Conservation (phyloP, 2,113 vertebrate species). For the Odocoileus hemionus region DNA sequence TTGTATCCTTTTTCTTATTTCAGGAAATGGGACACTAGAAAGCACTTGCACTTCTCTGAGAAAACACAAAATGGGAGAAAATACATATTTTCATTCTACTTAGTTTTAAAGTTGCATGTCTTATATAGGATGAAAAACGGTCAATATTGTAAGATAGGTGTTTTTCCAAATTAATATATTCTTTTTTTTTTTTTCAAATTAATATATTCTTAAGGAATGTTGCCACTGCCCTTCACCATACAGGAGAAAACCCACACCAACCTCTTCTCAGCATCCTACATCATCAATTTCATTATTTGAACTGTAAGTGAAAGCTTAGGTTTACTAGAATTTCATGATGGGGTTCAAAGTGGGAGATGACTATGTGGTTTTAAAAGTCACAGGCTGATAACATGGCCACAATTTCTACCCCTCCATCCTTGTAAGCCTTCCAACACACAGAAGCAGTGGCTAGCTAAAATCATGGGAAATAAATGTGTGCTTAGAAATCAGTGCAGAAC, state of each 20-base stretch:
- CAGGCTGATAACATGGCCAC: not conserved
- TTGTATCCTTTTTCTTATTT: not conserved
- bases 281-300: not conserved
- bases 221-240: not conserved
- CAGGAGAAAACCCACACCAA: not conserved
- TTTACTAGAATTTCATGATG: not conserved
- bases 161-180: not conserved
- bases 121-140: not conserved
- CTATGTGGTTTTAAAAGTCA: not conserved
- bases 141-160: not conserved
- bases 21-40: not conserved
- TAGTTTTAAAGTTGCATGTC: conserved; percentile 7
- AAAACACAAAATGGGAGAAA: not conserved
- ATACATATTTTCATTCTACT: not conserved
- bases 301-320: not conserved
- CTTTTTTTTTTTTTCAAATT: not conserved
- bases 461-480: not conserved
- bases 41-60: not conserved
- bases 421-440: not conserved
- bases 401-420: not conserved
- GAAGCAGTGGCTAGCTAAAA: not conserved
- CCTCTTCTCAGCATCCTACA: not conserved
- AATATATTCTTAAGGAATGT: not conserved
- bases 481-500: not conserved
- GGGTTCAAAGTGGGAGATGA: not conserved